Percentiles rank a stretch among this genome's conserved stretches.
These are phyloP conservation scores for Diprion similis DNA, from an alignment of 1,140 invertebrate genomes.

Conservation along the genomic window DNA sequence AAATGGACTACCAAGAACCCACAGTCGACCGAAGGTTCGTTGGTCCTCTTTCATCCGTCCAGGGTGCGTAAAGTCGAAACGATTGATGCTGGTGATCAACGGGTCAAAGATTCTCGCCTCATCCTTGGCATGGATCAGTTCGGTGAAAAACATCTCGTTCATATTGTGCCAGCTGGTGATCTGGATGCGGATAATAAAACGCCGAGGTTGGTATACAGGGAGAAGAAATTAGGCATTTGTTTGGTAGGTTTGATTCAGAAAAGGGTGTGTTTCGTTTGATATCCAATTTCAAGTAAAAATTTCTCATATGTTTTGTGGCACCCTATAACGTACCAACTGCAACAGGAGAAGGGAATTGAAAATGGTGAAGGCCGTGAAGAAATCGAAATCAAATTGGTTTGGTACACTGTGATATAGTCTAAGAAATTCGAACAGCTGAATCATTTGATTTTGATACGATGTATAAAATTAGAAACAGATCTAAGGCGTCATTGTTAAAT, in stretches of 20 bases:
- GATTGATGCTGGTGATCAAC: neutral
- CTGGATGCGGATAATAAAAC: neutral
- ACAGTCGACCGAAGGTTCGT: neutral
- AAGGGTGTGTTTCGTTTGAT: neutral
- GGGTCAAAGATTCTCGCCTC: constrained; percentile 21
- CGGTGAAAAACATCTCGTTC: constrained; percentile 40
- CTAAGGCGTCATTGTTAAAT: too few species aligned
- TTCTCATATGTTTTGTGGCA: too few species aligned
- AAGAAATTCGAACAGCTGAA: too few species aligned
- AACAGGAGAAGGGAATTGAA: too few species aligned
- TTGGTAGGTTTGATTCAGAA: neutral
- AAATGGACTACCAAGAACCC: neutral
- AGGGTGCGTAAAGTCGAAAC: neutral
- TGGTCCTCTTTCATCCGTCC: neutral
- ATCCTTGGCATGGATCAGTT: constrained; percentile 40
- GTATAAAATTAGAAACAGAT: too few species aligned
- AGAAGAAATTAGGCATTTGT: neutral
- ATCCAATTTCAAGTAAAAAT: too few species aligned
- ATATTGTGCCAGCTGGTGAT: constrained; percentile 33
- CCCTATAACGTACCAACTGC: too few species aligned
- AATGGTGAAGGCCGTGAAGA: too few species aligned
- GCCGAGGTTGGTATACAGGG: neutral
- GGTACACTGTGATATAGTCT: too few species aligned
- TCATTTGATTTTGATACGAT: too few species aligned
- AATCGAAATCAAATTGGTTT: too few species aligned